These are phyloP conservation scores for Tetranychus piercei DNA, from an alignment of 2,888 invertebrate species.

Conservation along the genomic window DNA sequence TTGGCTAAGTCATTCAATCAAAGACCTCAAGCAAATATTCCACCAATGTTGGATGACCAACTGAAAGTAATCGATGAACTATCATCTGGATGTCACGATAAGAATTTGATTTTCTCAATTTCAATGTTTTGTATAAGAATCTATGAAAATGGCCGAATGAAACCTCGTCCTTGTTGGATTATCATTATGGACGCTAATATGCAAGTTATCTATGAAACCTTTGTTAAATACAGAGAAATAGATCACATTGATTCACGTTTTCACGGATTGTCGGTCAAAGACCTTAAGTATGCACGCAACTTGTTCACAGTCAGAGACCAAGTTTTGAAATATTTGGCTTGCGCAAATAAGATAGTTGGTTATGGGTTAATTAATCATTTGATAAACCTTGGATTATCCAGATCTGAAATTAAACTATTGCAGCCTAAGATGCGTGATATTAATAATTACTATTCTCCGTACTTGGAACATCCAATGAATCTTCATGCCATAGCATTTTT, in stretches of 20 bases:
- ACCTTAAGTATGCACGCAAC: background rate
- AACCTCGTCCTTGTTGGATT: background rate
- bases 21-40: too few species aligned
- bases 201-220: background rate
- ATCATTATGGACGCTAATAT: background rate
- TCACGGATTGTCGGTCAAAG: background rate
- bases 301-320: background rate
- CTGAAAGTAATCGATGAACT: too few species aligned
- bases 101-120: too few species aligned
- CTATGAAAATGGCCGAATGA: background rate
- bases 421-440: background rate
- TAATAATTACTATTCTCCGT: background rate
- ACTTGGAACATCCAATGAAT: background rate
- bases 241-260: background rate
- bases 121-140: too few species aligned
- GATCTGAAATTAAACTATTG: background rate
- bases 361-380: background rate
- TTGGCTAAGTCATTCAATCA: too few species aligned
- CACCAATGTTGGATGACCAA: too few species aligned
- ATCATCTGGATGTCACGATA: too few species aligned
- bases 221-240: background rate
- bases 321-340: background rate
- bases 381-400: background rate
- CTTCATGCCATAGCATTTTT: too few species aligned
- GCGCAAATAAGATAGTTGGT: background rate